phyloP scores from a whole-genome alignment of 1,140 invertebrate genomes.

The Sitodiplosis mosellana region DNA sequence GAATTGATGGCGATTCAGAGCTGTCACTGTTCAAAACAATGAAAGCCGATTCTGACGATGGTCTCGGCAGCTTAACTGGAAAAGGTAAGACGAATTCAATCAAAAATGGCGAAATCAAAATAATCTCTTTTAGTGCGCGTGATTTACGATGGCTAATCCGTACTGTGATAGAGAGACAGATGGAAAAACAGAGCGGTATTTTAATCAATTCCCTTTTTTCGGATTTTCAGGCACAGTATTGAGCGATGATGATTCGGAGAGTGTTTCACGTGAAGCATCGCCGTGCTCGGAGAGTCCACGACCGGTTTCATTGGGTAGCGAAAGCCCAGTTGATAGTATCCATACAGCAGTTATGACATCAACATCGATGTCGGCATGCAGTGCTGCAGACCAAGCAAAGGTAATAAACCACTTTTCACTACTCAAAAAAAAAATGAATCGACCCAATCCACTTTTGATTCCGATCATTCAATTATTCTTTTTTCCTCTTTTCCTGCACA shows the following conservation, averaged over 20 bases:
- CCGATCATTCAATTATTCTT: background rate
- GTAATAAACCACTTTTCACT: no score
- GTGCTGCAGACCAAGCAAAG: no score
- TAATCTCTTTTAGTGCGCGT: no score
- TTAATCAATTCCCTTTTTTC: background rate
- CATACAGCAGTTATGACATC: slow-evolving; percentile 11
- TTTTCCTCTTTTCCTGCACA: background rate
- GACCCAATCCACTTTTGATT: no score
- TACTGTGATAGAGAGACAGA: no score
- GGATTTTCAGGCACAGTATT: slow-evolving; percentile 13
- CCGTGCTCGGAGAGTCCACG: slow-evolving; percentile 35
- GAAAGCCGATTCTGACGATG: slow-evolving; percentile 43
- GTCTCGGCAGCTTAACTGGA: slow-evolving; percentile 17
- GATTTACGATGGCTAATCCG: no score
- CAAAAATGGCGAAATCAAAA: no score
- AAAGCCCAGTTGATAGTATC: slow-evolving; percentile 3
- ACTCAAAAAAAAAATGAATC: no score
- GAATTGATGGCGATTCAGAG: slow-evolving; percentile 75
- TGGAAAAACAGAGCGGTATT: no score
- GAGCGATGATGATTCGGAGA: slow-evolving; percentile 30
- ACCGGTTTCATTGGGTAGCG: slow-evolving; percentile 6
- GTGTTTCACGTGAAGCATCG: slow-evolving; percentile 41
- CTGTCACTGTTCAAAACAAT: slow-evolving; percentile 51
- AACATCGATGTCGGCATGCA: slow-evolving; percentile 7
- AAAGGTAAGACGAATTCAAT: slow-evolving; percentile 13